Conservation (phyloP, 2,797 vertebrate species). For the Phoebastria nigripes region DNA sequence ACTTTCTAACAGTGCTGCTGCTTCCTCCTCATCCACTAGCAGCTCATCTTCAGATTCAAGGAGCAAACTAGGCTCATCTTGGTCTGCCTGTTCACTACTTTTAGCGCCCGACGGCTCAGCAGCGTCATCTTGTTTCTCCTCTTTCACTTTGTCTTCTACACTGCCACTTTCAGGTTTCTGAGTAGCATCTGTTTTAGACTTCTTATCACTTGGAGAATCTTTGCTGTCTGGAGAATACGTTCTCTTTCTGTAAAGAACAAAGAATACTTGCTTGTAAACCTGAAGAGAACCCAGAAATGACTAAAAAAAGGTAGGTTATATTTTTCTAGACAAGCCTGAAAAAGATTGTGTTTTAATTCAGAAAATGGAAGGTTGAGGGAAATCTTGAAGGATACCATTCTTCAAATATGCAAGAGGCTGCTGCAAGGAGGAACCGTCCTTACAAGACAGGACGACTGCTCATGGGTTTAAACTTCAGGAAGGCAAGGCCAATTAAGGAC, state of each 20-base stretch:
- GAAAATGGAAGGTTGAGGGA: neutral
- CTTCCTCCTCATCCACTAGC: slow-evolving; percentile 78
- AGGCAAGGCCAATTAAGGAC: neutral
- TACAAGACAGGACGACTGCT: neutral
- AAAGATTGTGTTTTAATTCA: neutral
- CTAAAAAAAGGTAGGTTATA: neutral
- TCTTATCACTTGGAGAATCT: slow-evolving; percentile 77
- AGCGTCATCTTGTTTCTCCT: slow-evolving; percentile 74
- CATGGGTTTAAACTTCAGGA: neutral
- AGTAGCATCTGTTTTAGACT: slow-evolving; percentile 73
- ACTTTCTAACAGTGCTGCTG: slow-evolving; percentile 77
- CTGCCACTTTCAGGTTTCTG: slow-evolving; percentile 68
- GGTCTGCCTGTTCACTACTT: slow-evolving; percentile 71
- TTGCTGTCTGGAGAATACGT: slow-evolving; percentile 80
- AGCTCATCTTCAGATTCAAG: slow-evolving; percentile 79
- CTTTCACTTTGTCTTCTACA: slow-evolving; percentile 70
- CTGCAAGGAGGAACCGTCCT: neutral
- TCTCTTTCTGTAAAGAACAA: slow-evolving; percentile 72
- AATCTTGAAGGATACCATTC: neutral
- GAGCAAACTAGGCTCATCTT: slow-evolving; percentile 71
- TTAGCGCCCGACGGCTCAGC: slow-evolving; percentile 65
- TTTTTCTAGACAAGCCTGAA: neutral
- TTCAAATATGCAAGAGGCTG: neutral
- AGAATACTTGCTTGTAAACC: neutral
- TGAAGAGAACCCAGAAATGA: neutral